Evolutionary conservation across 2,888 invertebrate species (phyloP).

Genomic region (Spilosoma lubricipeda): DNA sequence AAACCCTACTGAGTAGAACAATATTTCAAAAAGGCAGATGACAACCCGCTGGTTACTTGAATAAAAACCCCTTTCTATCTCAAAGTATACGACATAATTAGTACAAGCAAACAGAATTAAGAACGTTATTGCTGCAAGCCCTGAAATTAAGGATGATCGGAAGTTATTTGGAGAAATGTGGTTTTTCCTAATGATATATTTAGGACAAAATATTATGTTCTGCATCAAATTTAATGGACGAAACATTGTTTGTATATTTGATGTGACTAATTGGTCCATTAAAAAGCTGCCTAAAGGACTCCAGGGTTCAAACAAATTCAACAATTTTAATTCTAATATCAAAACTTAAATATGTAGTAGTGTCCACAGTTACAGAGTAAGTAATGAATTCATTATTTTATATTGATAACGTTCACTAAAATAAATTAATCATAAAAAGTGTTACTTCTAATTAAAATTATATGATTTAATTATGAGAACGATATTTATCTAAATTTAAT

Average conservation of each 20-base stretch:
- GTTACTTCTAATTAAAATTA: no score
- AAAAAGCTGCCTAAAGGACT: neutral
- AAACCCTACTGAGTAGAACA: neutral
- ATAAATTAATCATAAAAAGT: no score
- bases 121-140: neutral
- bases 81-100: neutral
- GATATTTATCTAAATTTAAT: no score
- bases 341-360: no score
- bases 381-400: no score
- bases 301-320: no score
- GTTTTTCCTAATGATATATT: constrained; percentile 17
- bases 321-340: no score
- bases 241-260: constrained; percentile 19
- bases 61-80: neutral
- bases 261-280: constrained; percentile 5
- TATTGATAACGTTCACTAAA: no score
- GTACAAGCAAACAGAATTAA: neutral
- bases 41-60: neutral
- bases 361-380: no score
- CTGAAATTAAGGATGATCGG: neutral
- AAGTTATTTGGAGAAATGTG: constrained; percentile 8
- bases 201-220: constrained; percentile 1
- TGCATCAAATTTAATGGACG: constrained; percentile 20
- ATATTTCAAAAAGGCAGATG: neutral
- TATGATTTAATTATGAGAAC: no score